A percentile compares a stretch with the other conserved stretches of the same genome.
Conservation (phyloP, 2,888 invertebrate species). For the Prostheceraeus crozeri region DNA sequence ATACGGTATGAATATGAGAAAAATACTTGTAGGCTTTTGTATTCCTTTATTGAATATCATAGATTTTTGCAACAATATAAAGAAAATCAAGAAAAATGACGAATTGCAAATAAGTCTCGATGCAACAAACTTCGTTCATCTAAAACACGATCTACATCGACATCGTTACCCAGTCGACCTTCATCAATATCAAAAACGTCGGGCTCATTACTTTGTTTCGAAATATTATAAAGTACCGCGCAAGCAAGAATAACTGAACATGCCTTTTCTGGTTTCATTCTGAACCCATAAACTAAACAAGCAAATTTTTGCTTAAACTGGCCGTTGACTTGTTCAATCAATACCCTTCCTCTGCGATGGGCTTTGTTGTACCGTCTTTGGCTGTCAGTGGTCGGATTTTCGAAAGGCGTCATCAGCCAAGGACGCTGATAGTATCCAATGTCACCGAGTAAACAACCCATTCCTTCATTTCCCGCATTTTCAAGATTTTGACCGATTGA, state of each 20-base stretch:
- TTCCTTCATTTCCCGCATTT: not conserved
- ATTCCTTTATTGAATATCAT: too few relatives aligned
- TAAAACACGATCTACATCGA: not conserved
- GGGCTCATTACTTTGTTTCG: not conserved
- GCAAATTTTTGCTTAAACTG: conserved; percentile 14
- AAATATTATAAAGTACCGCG: conserved; percentile 11
- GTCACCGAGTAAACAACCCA: conserved; percentile 33
- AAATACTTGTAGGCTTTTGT: too few relatives aligned
- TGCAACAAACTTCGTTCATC: conserved; percentile 3
- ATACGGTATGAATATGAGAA: too few relatives aligned
- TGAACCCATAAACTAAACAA: not conserved
- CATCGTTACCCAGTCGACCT: not conserved
- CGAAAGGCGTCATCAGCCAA: conserved; percentile 40
- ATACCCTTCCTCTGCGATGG: conserved; percentile 13
- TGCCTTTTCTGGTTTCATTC: conserved; percentile 11
- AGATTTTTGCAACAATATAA: too few relatives aligned
- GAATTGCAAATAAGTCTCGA: too few relatives aligned
- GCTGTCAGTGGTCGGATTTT: conserved; percentile 30
- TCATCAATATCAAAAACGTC: not conserved
- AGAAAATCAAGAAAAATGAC: too few relatives aligned
- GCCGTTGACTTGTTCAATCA: conserved; percentile 17
- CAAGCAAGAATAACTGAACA: conserved; percentile 11
- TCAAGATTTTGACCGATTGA: not conserved
- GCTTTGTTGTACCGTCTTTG: conserved; percentile 34
- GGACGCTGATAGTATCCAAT: conserved; percentile 23